Conservation (phyloP, 2,113 vertebrate species). For the Catharus fuscescens region DNA sequence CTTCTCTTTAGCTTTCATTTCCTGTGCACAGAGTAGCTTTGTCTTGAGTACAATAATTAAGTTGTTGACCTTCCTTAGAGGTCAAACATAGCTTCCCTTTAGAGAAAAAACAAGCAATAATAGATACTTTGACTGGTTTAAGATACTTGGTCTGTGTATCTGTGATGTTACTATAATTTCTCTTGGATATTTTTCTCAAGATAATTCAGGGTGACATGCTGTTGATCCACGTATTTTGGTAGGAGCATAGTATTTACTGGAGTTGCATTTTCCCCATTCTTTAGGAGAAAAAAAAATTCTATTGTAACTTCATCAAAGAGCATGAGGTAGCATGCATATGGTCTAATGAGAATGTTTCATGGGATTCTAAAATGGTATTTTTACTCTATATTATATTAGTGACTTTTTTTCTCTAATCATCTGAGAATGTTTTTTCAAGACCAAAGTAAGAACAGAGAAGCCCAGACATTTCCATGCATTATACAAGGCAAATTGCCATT, state of each 20-base stretch:
- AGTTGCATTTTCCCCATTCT: background rate
- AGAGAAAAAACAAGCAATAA: constrained; percentile 72
- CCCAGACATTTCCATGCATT: background rate
- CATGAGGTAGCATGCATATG: background rate
- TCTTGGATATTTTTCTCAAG: constrained; percentile 40
- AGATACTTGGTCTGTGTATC: constrained; percentile 36
- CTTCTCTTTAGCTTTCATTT: constrained; percentile 74
- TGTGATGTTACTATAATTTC: constrained; percentile 48
- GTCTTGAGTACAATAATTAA: constrained; percentile 78
- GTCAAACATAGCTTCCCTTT: constrained; percentile 74
- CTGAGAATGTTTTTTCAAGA: background rate
- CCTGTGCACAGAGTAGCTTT: constrained; percentile 73
- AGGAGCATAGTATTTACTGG: background rate
- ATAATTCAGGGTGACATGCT: constrained; percentile 7
- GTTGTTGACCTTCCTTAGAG: constrained; percentile 71
- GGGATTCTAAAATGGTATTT: background rate
- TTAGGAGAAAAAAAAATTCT: background rate
- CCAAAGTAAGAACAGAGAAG: background rate
- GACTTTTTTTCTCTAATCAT: background rate
- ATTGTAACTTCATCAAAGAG: background rate
- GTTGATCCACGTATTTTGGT: background rate
- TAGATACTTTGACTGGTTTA: constrained; percentile 57
- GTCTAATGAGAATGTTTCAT: background rate
- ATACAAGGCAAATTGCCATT: background rate
- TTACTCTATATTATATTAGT: background rate